Percentiles rank a stretch among this genome's conserved stretches.
phyloP scores from a whole-genome alignment of 2,113 vertebrate genomes.

The Rhombomys opimus region DNA sequence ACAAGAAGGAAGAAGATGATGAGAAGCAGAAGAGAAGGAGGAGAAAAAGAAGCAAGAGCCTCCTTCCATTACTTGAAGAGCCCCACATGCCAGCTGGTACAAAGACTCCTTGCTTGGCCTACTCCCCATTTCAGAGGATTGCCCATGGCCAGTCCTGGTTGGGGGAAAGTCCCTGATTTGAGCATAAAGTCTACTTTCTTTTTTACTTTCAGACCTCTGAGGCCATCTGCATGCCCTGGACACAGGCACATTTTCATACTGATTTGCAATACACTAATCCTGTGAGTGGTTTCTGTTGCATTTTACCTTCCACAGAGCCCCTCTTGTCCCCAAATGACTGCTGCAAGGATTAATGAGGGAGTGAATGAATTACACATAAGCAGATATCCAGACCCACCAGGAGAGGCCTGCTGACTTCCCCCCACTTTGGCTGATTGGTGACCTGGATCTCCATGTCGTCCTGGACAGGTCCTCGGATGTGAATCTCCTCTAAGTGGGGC shows the following conservation, averaged over 20 bases:
- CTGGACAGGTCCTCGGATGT: slow-evolving; percentile 88
- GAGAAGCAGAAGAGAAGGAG: not conserved
- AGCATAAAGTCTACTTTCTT: not conserved
- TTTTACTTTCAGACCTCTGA: not conserved
- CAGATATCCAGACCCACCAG: not conserved
- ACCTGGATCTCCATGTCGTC: slow-evolving; percentile 93
- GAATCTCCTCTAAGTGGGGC: slow-evolving; percentile 91
- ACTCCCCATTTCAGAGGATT: rapidly evolving
- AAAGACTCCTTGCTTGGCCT: rapidly evolving
- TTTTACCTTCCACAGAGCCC: not conserved
- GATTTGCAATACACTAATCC: too few species aligned
- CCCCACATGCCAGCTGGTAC: rapidly evolving
- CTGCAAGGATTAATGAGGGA: rapidly evolving
- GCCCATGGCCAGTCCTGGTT: not conserved
- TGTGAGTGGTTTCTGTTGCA: too few species aligned
- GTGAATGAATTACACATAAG: rapidly evolving
- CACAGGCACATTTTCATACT: not conserved
- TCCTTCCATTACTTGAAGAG: not conserved
- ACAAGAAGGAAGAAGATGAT: too few species aligned
- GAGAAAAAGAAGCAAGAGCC: too few species aligned
- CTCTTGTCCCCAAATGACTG: not conserved
- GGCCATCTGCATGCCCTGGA: not conserved
- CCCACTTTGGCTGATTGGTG: not conserved
- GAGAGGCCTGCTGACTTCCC: not conserved
- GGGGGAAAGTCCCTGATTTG: not conserved